A percentile compares a stretch with the other conserved stretches of the same genome.
These are phyloP conservation scores for Nephrocerus scutellatus DNA, from an alignment of 2,888 invertebrate species.

Conservation along the genomic window DNA sequence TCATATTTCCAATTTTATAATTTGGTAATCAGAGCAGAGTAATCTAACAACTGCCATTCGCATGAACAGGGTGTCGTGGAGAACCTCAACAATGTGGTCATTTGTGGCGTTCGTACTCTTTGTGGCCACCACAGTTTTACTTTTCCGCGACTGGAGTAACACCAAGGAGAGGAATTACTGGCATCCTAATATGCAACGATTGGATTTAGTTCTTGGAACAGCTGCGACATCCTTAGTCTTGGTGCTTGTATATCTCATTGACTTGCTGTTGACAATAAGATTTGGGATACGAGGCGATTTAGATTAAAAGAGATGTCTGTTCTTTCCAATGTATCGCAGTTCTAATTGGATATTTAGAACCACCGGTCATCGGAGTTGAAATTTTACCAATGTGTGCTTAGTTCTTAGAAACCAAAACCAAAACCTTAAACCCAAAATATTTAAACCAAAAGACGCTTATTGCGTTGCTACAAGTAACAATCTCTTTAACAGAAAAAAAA, in stretches of 20 bases:
- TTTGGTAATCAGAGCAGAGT: neutral
- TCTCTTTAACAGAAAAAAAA: too few relatives aligned
- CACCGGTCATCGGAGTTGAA: too few relatives aligned
- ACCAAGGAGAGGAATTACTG: conserved; percentile 46
- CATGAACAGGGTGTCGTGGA: conserved; percentile 39
- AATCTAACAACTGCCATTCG: neutral
- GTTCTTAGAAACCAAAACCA: too few relatives aligned
- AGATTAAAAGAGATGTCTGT: conserved; percentile 33
- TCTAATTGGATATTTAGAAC: too few relatives aligned
- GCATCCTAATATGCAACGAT: conserved; percentile 47
- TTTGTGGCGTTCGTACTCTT: conserved; percentile 39
- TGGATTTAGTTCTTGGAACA: conserved; percentile 42
- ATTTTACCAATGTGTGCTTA: too few relatives aligned
- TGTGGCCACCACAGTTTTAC: conserved; percentile 36
- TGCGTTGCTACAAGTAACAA: too few relatives aligned
- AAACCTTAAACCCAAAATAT: too few relatives aligned
- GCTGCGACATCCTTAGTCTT: conserved; percentile 40
- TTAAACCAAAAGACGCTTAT: too few relatives aligned
- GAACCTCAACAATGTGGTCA: conserved; percentile 41
- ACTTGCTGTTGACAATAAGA: conserved; percentile 40
- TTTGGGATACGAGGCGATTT: conserved; percentile 43
- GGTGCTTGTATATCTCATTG: conserved; percentile 38
- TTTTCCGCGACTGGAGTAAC: conserved; percentile 45
- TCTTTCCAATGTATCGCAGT: too few relatives aligned
- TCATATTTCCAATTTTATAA: neutral